A percentile compares a stretch with the other conserved stretches of the same genome.
phyloP scores from a whole-genome alignment of 2,113 vertebrate species.

The Ovis aries region ARS-UI_Ramb_v3.0 NC_056065.1:34926501-34927000 shows the following conservation, averaged over 20 bases:
- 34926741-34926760: neutral
- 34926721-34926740: neutral
- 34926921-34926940: neutral
- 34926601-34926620: accelerated
- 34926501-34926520: neutral
- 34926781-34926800: neutral
- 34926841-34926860: neutral
- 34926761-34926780: neutral
- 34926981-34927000: neutral
- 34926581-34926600: neutral
- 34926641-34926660: neutral
- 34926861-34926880: neutral
- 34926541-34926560: neutral
- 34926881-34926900: neutral
- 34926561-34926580: neutral
- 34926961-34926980: neutral
- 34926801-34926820: no score
- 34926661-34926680: neutral
- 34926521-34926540: neutral
- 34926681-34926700: neutral
- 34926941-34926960: neutral
- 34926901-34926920: neutral
- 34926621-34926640: neutral
- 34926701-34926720: neutral
- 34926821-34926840: neutral